Percentiles rank a stretch among this genome's conserved stretches.
phyloP scores from a whole-genome alignment of 2,888 invertebrate genomes.

The Drosophila melanosoma region DNA sequence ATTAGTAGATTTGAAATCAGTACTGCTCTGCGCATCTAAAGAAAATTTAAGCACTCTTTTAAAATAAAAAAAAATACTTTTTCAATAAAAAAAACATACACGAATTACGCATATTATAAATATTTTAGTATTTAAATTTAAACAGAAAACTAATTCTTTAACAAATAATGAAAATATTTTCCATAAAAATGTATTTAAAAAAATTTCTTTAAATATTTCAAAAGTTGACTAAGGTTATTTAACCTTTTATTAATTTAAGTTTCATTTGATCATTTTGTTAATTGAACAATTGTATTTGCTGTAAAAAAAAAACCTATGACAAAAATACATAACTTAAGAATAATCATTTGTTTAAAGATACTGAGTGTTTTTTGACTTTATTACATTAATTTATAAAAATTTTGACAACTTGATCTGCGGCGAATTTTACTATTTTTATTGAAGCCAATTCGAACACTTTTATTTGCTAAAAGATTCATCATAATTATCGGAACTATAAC shows the following conservation, averaged over 20 bases:
- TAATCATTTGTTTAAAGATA: neutral
- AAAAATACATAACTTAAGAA: neutral
- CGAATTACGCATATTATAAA: neutral
- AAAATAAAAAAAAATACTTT: neutral
- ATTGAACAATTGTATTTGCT: neutral
- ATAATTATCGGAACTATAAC: neutral
- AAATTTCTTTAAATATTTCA: neutral
- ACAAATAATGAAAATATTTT: neutral
- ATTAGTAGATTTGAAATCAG: conserved; percentile 30
- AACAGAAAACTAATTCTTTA: neutral
- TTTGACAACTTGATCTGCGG: neutral
- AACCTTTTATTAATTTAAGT: neutral
- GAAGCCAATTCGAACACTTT: neutral
- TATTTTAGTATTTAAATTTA: neutral
- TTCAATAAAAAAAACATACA: neutral
- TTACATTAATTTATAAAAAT: neutral
- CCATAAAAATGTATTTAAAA: neutral
- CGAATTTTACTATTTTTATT: neutral
- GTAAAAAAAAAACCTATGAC: neutral
- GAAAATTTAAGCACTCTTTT: neutral
- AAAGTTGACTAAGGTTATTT: neutral
- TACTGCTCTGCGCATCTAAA: neutral
- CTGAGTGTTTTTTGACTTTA: neutral
- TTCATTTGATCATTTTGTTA: neutral
- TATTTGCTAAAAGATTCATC: neutral